Conservation (phyloP, 2,888 invertebrate species). For the Anorthoa munda region DNA sequence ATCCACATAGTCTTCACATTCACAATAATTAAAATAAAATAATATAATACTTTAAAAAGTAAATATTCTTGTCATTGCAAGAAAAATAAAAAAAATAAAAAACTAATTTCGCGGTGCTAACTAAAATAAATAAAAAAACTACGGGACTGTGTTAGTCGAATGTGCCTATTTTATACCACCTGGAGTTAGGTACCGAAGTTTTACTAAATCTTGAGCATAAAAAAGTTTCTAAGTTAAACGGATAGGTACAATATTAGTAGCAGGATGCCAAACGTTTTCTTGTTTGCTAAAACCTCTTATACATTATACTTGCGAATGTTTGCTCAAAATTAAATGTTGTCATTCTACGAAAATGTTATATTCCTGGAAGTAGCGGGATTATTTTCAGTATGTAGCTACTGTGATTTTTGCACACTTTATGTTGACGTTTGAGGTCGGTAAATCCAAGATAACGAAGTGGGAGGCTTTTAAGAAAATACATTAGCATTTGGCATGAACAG, state of each 20-base stretch:
- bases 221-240: conserved; percentile 20
- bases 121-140: too few species aligned
- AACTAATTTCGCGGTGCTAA: too few species aligned
- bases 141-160: neutral
- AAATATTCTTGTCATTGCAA: too few species aligned
- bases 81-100: too few species aligned
- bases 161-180: neutral
- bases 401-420: neutral
- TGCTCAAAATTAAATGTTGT: conserved; percentile 17
- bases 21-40: too few species aligned
- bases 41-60: too few species aligned
- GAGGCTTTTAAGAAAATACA: neutral
- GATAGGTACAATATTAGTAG: conserved; percentile 14
- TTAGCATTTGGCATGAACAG: too few species aligned
- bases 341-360: conserved; percentile 22
- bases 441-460: neutral
- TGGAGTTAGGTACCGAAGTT: conserved; percentile 19
- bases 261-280: conserved; percentile 21
- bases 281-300: conserved; percentile 20
- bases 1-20: too few species aligned
- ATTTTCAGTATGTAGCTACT: conserved; percentile 8
- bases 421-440: neutral
- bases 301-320: neutral
- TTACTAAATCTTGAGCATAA: conserved; percentile 14
- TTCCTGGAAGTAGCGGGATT: neutral